Evolutionary conservation across 2,888 invertebrate species (phyloP).

Genomic region (Trichogramma dendrolimi): DNA sequence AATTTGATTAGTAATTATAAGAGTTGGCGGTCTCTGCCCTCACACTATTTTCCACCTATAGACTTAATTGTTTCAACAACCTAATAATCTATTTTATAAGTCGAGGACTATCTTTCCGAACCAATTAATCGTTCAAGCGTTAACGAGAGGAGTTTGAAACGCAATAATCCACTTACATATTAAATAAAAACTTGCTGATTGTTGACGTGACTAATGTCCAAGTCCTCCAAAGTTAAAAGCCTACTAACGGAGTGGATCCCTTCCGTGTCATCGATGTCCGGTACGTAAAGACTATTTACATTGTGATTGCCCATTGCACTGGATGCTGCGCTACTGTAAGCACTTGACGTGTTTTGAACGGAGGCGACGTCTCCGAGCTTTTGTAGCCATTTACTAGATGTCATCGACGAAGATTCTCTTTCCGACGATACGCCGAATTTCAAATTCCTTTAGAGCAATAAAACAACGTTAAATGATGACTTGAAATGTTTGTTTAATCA

Average conservation of each 20-base stretch:
- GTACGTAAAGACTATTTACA: constrained; percentile 41
- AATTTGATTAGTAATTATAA: constrained; percentile 45
- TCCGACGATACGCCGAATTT: constrained; percentile 46
- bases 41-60: background rate
- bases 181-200: constrained; percentile 49
- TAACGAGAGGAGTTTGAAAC: no score
- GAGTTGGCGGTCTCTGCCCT: constrained; percentile 16
- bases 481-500: background rate
- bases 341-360: constrained; percentile 49
- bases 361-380: constrained; percentile 46
- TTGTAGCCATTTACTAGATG: constrained; percentile 46
- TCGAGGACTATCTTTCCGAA: no score
- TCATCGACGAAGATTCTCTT: constrained; percentile 39
- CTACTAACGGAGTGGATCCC: constrained; percentile 47
- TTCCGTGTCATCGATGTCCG: constrained; percentile 42
- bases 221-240: constrained; percentile 47
- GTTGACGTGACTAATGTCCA: constrained; percentile 48
- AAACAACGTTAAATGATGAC: background rate
- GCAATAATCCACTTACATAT: constrained; percentile 8
- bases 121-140: no score
- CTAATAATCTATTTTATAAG: no score
- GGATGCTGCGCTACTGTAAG: constrained; percentile 49
- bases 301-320: constrained; percentile 49
- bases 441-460: constrained; percentile 37
- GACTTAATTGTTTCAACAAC: no score